Evolutionary conservation across 2,797 vertebrate genomes (phyloP).

Genomic region (Nannoperca obscura): DNA sequence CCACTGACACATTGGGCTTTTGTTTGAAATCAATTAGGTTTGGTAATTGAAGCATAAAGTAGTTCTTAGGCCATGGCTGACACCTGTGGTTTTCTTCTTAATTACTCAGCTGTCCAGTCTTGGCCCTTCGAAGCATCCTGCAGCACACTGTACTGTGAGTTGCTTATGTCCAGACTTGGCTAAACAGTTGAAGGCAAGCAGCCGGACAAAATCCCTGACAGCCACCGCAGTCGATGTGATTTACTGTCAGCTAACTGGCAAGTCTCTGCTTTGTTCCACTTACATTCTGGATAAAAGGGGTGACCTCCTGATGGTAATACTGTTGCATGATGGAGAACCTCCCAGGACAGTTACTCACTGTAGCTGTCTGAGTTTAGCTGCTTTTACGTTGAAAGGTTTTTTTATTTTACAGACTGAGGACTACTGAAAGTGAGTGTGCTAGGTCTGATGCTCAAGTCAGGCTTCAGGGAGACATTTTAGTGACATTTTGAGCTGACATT

Average conservation of each 20-base stretch:
- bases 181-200: background rate
- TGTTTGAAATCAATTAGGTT: constrained; percentile 56
- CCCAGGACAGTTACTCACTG: constrained; percentile 11
- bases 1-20: constrained; percentile 41
- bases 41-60: constrained; percentile 43
- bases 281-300: background rate
- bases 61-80: constrained; percentile 16
- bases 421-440: background rate
- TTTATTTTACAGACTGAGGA: background rate
- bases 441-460: background rate
- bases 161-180: background rate
- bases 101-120: constrained; percentile 30
- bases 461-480: constrained; percentile 14
- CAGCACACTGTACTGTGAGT: constrained; percentile 1
- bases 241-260: constrained; percentile 30
- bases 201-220: background rate
- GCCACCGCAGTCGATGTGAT: constrained; percentile 8
- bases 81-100: constrained; percentile 31
- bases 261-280: constrained; percentile 29
- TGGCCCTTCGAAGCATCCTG: background rate
- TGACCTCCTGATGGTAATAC: constrained; percentile 7
- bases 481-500: constrained; percentile 59
- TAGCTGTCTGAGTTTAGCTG: background rate
- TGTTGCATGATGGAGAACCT: constrained; percentile 39
- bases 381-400: constrained; percentile 7